Evolutionary conservation across 2,888 invertebrate species (phyloP).

Genomic region (Tromatobia lineatoria): DNA sequence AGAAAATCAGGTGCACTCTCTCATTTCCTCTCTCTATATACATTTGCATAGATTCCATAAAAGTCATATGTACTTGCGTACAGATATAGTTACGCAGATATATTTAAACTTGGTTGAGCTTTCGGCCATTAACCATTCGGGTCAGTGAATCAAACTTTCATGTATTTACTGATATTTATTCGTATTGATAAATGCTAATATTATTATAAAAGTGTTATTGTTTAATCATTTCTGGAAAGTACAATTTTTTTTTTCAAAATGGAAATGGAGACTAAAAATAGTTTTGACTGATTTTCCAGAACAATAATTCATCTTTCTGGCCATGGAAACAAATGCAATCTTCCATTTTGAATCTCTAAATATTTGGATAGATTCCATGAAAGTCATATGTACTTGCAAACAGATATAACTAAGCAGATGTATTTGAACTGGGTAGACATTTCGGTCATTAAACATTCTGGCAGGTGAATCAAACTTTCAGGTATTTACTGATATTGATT

Average conservation of each 20-base stretch:
- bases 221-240: not conserved
- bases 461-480: too few relatives aligned
- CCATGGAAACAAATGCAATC: too few relatives aligned
- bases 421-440: too few relatives aligned
- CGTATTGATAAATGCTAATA: not conserved
- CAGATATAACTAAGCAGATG: too few relatives aligned
- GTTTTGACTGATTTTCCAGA: not conserved
- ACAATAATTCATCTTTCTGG: too few relatives aligned
- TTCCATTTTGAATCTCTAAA: too few relatives aligned
- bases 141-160: not conserved
- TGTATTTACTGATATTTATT: not conserved
- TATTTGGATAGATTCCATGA: too few relatives aligned
- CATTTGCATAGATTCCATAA: constrained; percentile 5
- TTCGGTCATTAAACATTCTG: too few relatives aligned
- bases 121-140: not conserved
- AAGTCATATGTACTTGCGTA: constrained; percentile 4
- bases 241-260: not conserved
- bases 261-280: not conserved
- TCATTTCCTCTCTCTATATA: not conserved
- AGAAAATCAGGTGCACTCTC: not conserved
- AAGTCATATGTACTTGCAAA: too few relatives aligned
- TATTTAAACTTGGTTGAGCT: constrained; percentile 2
- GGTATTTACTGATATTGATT: too few relatives aligned
- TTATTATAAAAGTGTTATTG: not conserved
- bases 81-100: not conserved